These are phyloP conservation scores for Micromussa lordhowensis DNA, from an alignment of 92 coral and sea anemone genomes.

Conservation along the genomic window DNA sequence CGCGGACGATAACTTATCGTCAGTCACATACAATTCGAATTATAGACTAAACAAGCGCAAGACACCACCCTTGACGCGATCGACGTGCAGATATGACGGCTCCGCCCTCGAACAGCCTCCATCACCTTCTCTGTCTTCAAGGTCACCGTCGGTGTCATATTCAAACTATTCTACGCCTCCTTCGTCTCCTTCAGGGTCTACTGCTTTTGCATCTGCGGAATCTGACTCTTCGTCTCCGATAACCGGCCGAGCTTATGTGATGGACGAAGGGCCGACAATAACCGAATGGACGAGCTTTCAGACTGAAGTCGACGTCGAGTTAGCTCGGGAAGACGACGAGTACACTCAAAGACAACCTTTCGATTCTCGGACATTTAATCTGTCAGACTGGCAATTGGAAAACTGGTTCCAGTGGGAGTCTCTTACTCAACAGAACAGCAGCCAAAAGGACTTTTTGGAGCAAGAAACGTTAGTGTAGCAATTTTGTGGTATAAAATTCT, in stretches of 20 bases:
- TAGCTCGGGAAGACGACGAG: slow-evolving; percentile 64
- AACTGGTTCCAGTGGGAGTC: slow-evolving; percentile 90
- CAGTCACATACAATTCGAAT: slow-evolving; percentile 32
- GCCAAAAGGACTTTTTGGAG: slow-evolving; percentile 78
- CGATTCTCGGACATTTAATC: slow-evolving; percentile 52
- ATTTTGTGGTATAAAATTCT: background rate
- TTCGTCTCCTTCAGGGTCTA: slow-evolving; percentile 77
- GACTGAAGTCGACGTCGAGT: slow-evolving; percentile 77
- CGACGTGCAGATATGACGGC: slow-evolving; percentile 63
- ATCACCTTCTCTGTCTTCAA: slow-evolving; percentile 77
- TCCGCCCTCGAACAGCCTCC: slow-evolving; percentile 69
- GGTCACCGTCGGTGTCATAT: slow-evolving; percentile 71
- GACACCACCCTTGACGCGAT: slow-evolving; percentile 60
- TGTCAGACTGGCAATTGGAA: slow-evolving; percentile 84
- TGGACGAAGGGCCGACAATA: slow-evolving; percentile 65
- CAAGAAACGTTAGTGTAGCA: slow-evolving; percentile 85
- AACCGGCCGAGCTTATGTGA: slow-evolving; percentile 73
- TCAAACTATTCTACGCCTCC: slow-evolving; percentile 83
- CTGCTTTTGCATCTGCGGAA: slow-evolving; percentile 81
- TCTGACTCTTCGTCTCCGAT: slow-evolving; percentile 77
- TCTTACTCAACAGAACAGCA: slow-evolving; percentile 73
- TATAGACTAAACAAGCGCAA: slow-evolving; percentile 49
- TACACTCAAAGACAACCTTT: slow-evolving; percentile 33
- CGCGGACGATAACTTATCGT: slow-evolving; percentile 50
- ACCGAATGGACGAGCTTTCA: slow-evolving; percentile 76